Percentiles rank a stretch among this genome's conserved stretches.
Conservation (phyloP, 2,797 vertebrate genomes). For the Sebastes kiyomatsui region DNA sequence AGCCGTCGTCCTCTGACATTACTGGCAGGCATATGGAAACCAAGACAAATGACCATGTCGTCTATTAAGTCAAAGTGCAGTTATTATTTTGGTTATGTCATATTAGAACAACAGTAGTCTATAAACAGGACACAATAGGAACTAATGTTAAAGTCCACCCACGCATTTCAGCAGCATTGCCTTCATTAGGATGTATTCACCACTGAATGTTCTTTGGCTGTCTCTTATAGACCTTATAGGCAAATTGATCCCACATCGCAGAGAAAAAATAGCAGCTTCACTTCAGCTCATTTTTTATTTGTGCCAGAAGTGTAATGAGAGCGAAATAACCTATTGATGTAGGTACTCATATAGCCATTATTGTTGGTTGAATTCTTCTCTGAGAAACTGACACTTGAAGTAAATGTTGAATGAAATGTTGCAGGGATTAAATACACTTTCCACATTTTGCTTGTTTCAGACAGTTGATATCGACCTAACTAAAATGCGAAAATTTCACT, state of each 20-base stretch:
- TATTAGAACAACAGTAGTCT: neutral
- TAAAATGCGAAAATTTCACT: neutral
- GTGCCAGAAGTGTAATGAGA: constrained; percentile 20
- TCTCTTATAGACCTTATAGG: constrained; percentile 18
- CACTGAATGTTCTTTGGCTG: constrained; percentile 30
- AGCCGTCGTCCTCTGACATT: neutral
- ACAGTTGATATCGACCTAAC: neutral
- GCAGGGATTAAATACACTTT: neutral
- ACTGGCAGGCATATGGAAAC: neutral
- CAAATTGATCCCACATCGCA: constrained; percentile 33
- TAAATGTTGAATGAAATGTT: constrained; percentile 54
- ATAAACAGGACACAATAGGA: constrained; percentile 20
- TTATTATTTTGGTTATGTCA: neutral
- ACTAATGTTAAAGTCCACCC: constrained; percentile 25
- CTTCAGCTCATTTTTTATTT: constrained; percentile 1
- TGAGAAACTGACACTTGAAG: constrained; percentile 23
- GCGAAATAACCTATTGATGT: constrained; percentile 38
- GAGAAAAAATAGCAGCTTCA: constrained; percentile 35
- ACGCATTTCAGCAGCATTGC: constrained; percentile 2
- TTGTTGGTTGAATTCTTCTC: constrained; percentile 20
- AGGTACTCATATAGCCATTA: constrained; percentile 1
- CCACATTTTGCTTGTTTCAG: neutral
- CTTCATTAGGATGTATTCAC: constrained; percentile 43
- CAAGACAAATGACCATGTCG: neutral
- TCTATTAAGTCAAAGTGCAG: neutral